Evolutionary conservation across 2,888 invertebrate species (phyloP).

Genomic region (Leptinotarsa peninsularis): DNA sequence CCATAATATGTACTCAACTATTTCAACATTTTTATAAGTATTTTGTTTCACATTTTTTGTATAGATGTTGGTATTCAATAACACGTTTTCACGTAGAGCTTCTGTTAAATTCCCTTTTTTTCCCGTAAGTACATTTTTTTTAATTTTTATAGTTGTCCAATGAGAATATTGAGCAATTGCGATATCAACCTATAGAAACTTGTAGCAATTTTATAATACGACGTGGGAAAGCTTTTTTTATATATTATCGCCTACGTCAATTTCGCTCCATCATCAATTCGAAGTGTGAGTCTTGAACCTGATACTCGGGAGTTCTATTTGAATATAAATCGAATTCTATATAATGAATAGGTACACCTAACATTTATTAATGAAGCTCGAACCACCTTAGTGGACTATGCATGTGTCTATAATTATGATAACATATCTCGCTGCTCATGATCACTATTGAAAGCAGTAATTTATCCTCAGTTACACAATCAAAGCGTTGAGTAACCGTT

Average conservation of each 20-base stretch:
- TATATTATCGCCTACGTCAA: background rate
- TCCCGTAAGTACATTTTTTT: too few species aligned
- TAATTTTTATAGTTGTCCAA: too few species aligned
- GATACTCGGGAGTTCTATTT: background rate
- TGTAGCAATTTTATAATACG: too few species aligned
- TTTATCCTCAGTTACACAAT: constrained; percentile 17
- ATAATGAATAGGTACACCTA: constrained; percentile 11
- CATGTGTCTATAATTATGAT: constrained; percentile 18
- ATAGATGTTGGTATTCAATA: too few species aligned
- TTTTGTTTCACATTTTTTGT: too few species aligned
- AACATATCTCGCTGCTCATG: constrained; percentile 10
- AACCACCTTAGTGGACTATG: constrained; percentile 16
- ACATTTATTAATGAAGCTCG: constrained; percentile 8
- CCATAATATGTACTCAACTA: too few species aligned
- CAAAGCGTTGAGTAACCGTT: background rate
- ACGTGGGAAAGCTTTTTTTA: background rate
- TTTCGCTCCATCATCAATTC: background rate
- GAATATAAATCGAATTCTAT: constrained; percentile 7
- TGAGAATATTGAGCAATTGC: too few species aligned
- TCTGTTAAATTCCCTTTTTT: too few species aligned
- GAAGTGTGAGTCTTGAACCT: background rate
- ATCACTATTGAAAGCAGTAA: constrained; percentile 17
- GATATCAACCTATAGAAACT: too few species aligned
- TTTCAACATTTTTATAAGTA: too few species aligned
- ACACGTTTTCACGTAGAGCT: too few species aligned